These are phyloP conservation scores for Oreochromis aureus DNA, from an alignment of 2,113 vertebrate genomes.

Conservation along the genomic window DNA sequence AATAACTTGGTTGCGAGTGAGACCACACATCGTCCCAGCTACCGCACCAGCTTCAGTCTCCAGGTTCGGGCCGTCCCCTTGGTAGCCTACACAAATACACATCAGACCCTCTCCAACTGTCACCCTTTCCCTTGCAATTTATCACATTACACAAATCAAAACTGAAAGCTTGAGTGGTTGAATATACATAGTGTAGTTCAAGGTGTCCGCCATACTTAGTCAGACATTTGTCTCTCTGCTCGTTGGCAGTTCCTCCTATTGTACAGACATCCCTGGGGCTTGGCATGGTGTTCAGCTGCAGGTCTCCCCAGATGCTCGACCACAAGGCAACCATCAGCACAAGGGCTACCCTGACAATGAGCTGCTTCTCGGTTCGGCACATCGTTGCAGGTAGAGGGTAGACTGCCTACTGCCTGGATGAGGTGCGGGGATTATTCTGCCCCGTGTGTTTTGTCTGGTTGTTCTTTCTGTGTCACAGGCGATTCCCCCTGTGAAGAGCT, in stretches of 20 bases:
- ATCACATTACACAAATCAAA: neutral
- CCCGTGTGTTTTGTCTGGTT: neutral
- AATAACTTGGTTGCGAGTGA: neutral
- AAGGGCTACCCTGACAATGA: neutral
- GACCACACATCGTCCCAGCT: neutral
- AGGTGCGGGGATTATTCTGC: neutral
- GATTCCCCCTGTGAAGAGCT: neutral
- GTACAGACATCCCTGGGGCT: neutral
- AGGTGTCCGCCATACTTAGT: neutral
- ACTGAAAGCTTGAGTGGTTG: neutral
- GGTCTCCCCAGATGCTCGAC: neutral
- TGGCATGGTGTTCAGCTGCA: neutral
- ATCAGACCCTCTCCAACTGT: neutral
- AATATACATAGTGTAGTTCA: neutral
- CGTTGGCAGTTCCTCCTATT: neutral
- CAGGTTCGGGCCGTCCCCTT: neutral
- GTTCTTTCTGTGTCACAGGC: neutral
- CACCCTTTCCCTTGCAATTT: neutral
- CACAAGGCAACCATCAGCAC: neutral
- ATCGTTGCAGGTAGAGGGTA: neutral
- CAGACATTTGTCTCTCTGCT: neutral
- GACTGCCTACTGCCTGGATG: neutral
- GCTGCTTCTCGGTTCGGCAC: neutral
- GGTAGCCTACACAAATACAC: neutral
- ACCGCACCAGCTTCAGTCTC: neutral